A percentile compares a stretch with the other conserved stretches of the same genome.
Evolutionary conservation across 1,140 invertebrate species (phyloP).

Genomic region (Penaeus vannamei): DNA sequence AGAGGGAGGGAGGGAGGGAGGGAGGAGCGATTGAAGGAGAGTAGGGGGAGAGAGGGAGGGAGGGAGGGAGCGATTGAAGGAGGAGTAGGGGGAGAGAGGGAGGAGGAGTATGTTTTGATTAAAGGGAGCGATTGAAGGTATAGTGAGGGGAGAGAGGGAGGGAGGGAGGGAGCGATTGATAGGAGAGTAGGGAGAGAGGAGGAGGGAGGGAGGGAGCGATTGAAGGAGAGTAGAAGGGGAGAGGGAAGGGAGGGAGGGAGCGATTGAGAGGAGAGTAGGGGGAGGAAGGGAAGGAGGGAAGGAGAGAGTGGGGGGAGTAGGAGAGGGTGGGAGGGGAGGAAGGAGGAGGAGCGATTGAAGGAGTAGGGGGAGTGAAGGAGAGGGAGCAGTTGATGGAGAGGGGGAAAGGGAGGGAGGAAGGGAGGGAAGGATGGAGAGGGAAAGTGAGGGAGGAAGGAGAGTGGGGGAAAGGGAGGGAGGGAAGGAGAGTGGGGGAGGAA

Average conservation of each 20-base stretch:
- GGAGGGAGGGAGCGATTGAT: not conserved
- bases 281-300: too few species aligned
- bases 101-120: not conserved
- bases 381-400: not conserved
- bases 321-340: not conserved
- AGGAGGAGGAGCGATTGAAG: too few species aligned
- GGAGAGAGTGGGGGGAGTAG: too few species aligned
- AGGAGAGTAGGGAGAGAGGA: not conserved
- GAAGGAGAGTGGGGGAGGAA: not conserved
- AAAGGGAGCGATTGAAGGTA: not conserved
- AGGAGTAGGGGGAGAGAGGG: not conserved
- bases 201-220: not conserved
- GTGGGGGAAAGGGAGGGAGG: not conserved
- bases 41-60: not conserved
- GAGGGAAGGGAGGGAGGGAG: too few species aligned
- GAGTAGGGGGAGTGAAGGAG: not conserved
- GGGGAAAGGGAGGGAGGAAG: not conserved
- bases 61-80: not conserved
- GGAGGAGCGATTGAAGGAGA: not conserved
- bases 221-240: not conserved
- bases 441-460: not conserved
- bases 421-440: too few species aligned
- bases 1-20: not conserved
- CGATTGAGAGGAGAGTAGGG: too few species aligned
- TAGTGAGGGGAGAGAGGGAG: not conserved